Base-by-base conservation (phyloP, 2,888 invertebrate species). In the Metallyticus violacea region DNA sequence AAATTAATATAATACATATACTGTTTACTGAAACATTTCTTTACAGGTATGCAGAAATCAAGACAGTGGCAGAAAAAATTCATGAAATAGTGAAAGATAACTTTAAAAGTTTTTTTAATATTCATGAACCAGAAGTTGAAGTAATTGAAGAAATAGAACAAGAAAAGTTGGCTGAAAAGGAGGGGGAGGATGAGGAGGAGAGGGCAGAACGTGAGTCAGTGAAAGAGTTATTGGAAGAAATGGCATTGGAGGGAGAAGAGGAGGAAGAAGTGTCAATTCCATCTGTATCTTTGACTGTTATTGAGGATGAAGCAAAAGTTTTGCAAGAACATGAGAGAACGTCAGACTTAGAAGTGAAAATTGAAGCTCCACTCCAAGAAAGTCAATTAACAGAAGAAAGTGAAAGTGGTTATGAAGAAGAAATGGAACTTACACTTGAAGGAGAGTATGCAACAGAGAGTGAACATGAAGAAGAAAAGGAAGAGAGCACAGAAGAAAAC, bases 31-130 rank as follows among this genome's bases (percentile, higher is more conserved):
- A 62, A 15, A 15, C 40, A 26, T 6, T 62, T 84, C 4, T 26
- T 79, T 79, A 15, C 81, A 93, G 95, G 91, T 95, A 92, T 88
- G 89, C 90, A 0, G 91, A 91, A 86, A 92, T 94, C n/a, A 88
- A 90, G 0, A 90, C 91, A 0, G 94, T 95, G 26, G 94, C 94
- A 62, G 91, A 91, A 6, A 93, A 95, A 87, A 93, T 96, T 77
- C 90, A 93, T 88, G 90, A 92, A 5, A 91, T 95, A 25, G 92
- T 97, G 88, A 92, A 92, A 29, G 92, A 94, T 2, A 97, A 97
- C 91, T 95, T 95, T 89, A 94, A 94, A 86, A 90, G 96, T 4
- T 96, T 95, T 89, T 95, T 96, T 89, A 95, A 96, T 89, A 92
- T 95, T 81, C 86, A 83, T 1, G 89, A 89, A 80, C 88, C 89